phyloP scores from a whole-genome alignment of 2,797 vertebrate species.

The Arrhamphus sclerolepis region DNA sequence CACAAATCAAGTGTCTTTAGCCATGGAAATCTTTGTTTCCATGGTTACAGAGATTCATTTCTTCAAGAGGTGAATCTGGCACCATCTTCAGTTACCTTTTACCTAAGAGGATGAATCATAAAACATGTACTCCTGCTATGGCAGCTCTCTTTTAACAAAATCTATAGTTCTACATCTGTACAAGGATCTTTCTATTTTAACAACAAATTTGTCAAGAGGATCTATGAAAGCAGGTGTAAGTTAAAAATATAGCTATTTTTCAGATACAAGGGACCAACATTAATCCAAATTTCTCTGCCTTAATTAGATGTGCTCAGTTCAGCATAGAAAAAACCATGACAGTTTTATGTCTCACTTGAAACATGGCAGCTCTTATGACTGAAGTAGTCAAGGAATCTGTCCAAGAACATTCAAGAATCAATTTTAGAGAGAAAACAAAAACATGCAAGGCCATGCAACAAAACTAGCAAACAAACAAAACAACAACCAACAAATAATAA shows the following conservation, averaged over 20 bases:
- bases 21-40: background rate
- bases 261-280: background rate
- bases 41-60: slow-evolving; percentile 2
- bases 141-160: no score
- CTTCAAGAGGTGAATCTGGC: background rate
- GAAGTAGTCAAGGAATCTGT: background rate
- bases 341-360: no score
- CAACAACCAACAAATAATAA: background rate
- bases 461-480: background rate
- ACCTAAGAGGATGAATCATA: no score
- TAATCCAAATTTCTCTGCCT: background rate
- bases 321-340: background rate
- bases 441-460: background rate
- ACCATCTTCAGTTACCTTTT: no score
- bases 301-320: background rate
- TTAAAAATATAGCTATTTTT: no score
- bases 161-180: no score
- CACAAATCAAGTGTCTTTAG: background rate
- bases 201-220: no score
- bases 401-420: background rate
- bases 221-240: no score
- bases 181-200: no score
- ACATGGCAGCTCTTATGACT: no score
- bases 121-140: no score
- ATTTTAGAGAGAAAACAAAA: slow-evolving; percentile 1